Percentiles rank a stretch among this genome's conserved stretches.
phyloP scores from a whole-genome alignment of 2,797 vertebrate genomes.

The Artibeus jamaicensis region DNA sequence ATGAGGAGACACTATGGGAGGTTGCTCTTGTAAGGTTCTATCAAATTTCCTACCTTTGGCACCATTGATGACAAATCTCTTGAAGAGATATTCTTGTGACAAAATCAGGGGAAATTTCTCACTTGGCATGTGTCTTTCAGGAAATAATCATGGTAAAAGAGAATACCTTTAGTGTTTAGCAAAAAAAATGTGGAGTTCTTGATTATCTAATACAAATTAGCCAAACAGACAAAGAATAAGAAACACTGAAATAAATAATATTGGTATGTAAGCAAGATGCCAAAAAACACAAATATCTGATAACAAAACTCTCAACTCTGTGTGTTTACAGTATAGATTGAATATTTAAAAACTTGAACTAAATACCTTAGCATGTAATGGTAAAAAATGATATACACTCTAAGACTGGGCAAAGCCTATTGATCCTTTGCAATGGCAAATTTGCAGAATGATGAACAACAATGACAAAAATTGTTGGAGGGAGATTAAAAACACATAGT shows the following conservation, averaged over 20 bases:
- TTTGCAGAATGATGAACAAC: not conserved
- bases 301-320: not conserved
- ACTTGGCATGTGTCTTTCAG: not conserved
- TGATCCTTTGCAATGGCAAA: not conserved
- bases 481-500: not conserved
- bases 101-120: not conserved
- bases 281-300: not conserved
- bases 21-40: not conserved
- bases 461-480: not conserved
- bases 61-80: not conserved
- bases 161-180: not conserved
- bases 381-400: not conserved
- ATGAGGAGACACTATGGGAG: not conserved
- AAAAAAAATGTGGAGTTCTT: not conserved
- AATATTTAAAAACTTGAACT: constrained; percentile 30
- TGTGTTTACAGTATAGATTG: not conserved
- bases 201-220: not conserved
- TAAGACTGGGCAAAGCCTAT: not conserved
- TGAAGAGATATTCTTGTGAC: not conserved
- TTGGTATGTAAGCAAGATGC: not conserved
- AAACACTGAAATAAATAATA: not conserved
- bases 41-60: not conserved
- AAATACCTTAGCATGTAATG: not conserved
- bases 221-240: not conserved
- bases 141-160: not conserved